Conservation (phyloP, 2,797 vertebrate genomes). For the Enteromius mattozi region DNA sequence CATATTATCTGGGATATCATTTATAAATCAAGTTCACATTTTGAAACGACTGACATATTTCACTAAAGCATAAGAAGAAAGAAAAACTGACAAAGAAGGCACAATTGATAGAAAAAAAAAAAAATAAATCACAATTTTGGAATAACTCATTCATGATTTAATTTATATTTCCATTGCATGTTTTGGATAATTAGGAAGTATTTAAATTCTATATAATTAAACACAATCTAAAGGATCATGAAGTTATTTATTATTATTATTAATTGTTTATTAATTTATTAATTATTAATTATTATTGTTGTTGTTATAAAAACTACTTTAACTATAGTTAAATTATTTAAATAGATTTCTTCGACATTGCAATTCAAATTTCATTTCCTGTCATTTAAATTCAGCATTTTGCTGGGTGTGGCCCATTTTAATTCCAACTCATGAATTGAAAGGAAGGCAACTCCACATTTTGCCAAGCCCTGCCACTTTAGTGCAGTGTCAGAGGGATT, state of each 20-base stretch:
- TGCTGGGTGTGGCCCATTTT: conserved; percentile 8
- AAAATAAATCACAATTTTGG: neutral
- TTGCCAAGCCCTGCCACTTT: conserved; percentile 3
- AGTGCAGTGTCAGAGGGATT: conserved; percentile 17
- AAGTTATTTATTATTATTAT: neutral
- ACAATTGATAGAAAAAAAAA: neutral
- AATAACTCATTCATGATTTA: neutral
- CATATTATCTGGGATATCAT: conserved; percentile 40
- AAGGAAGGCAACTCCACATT: neutral
- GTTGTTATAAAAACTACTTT: no score
- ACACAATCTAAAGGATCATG: neutral
- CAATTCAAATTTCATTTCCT: neutral
- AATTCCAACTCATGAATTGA: neutral
- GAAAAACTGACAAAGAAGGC: conserved; percentile 2
- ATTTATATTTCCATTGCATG: neutral
- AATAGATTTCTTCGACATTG: neutral
- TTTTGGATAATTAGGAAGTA: neutral
- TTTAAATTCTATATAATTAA: neutral
- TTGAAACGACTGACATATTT: conserved; percentile 32
- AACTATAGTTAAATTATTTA: no score
- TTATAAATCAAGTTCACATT: conserved; percentile 16
- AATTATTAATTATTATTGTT: no score
- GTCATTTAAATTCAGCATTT: neutral
- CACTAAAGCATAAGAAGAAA: conserved; percentile 36
- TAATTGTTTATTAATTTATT: no score